Percentiles rank a stretch among this genome's conserved stretches.
phyloP scores from a whole-genome alignment of 1,140 invertebrate species.

The Heliconius nattereri region DNA sequence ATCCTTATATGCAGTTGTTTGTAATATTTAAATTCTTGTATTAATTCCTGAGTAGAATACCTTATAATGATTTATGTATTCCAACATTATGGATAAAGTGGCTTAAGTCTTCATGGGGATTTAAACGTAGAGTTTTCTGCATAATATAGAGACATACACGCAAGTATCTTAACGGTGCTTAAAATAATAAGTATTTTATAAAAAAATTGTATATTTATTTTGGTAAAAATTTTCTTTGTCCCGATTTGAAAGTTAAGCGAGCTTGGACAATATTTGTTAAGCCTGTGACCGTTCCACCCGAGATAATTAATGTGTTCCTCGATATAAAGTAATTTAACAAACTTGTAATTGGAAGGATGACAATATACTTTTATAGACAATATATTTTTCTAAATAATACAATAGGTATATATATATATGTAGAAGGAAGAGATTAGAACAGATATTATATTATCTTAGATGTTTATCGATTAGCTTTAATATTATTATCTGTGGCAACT shows the following conservation, averaged over 20 bases:
- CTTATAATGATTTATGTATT: not conserved
- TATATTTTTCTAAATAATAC: not conserved
- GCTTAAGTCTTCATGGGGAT: not conserved
- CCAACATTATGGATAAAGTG: not conserved
- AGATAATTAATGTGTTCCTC: conserved; percentile 47
- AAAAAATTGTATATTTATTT: conserved; percentile 26
- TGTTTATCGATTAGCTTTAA: no score
- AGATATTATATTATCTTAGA: no score
- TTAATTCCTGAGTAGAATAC: not conserved
- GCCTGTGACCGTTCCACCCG: conserved; percentile 60
- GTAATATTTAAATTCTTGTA: not conserved
- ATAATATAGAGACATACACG: not conserved
- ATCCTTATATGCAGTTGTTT: not conserved
- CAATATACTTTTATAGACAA: conserved; percentile 11
- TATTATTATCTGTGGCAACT: no score
- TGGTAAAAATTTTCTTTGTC: conserved; percentile 59
- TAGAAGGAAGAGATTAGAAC: no score
- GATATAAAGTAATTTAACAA: conserved; percentile 37
- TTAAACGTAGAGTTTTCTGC: not conserved
- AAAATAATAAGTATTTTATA: not conserved
- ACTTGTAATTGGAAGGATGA: conserved; percentile 29
- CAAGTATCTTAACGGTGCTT: not conserved
- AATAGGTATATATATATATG: no score
- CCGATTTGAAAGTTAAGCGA: conserved; percentile 56
- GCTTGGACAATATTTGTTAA: conserved; percentile 69